Evolutionary conservation across 2,888 invertebrate genomes (phyloP).

Genomic region (Drosophila peninsularis): DNA sequence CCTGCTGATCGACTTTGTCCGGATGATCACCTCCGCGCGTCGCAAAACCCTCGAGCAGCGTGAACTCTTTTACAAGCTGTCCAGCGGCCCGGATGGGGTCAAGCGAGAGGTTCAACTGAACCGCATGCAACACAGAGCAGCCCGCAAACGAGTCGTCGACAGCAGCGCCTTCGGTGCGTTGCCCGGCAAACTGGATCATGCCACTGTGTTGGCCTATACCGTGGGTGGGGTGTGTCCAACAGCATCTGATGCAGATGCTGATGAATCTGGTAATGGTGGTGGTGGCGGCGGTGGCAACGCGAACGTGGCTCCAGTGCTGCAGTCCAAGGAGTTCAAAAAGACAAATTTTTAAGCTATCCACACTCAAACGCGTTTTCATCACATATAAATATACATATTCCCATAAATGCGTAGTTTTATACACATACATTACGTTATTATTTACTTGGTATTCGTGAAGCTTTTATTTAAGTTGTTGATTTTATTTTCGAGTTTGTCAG

Average conservation of each 20-base stretch:
- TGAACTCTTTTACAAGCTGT: slow-evolving; percentile 89
- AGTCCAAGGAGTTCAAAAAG: slow-evolving; percentile 84
- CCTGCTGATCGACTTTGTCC: slow-evolving; percentile 91
- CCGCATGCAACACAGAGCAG: slow-evolving; percentile 88
- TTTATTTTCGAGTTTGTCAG: slow-evolving; percentile 53
- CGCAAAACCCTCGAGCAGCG: slow-evolving; percentile 92
- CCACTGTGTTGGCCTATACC: slow-evolving; percentile 92
- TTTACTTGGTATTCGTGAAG: slow-evolving; percentile 42
- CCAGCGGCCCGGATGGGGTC: slow-evolving; percentile 86
- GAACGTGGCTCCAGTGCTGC: slow-evolving; percentile 68
- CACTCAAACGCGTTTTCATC: slow-evolving; percentile 27
- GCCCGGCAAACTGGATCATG: slow-evolving; percentile 95
- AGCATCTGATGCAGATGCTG: slow-evolving; percentile 1
- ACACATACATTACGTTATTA: slow-evolving; percentile 38
- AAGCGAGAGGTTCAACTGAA: slow-evolving; percentile 86
- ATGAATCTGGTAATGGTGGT: slow-evolving; percentile 5
- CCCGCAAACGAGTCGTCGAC: slow-evolving; percentile 89
- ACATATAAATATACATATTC: slow-evolving; percentile 38
- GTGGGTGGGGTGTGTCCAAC: slow-evolving; percentile 86
- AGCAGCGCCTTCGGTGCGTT: slow-evolving; percentile 89
- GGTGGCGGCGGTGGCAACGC: slow-evolving; percentile 50
- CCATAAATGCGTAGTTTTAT: slow-evolving; percentile 32
- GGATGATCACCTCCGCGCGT: slow-evolving; percentile 92
- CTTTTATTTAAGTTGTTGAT: slow-evolving; percentile 61
- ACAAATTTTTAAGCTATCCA: slow-evolving; percentile 81